phyloP scores from a whole-genome alignment of 2,113 vertebrate species.

The Alexandromys fortis region DNA sequence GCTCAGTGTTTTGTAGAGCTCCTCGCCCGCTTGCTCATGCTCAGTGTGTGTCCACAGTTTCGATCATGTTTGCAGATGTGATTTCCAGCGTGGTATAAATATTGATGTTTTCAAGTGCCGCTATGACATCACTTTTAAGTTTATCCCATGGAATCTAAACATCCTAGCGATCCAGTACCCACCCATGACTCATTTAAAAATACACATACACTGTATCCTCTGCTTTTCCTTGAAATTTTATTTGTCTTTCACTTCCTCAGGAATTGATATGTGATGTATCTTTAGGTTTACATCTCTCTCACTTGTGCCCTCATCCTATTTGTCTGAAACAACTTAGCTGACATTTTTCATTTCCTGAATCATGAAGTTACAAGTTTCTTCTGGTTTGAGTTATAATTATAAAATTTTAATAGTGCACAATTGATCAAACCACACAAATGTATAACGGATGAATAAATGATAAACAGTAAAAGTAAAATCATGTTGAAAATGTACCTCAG shows the following conservation, averaged over 20 bases:
- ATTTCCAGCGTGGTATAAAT: conserved; percentile 47
- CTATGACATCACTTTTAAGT: conserved; percentile 64
- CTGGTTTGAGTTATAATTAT: conserved; percentile 18
- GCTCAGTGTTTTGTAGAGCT: not conserved
- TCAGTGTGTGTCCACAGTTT: conserved; percentile 51
- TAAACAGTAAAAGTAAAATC: conserved; percentile 24
- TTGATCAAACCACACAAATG: conserved; percentile 5
- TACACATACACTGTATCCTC: not conserved
- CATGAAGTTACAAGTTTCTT: conserved; percentile 49
- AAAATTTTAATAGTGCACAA: not conserved
- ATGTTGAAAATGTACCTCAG: not conserved
- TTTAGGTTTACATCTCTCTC: conserved; percentile 1
- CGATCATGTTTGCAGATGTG: conserved; percentile 13
- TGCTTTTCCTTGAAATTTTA: conserved; percentile 49
- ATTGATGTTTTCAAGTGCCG: conserved; percentile 62
- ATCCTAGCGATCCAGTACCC: not conserved
- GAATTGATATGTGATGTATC: conserved; percentile 38
- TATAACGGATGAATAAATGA: conserved; percentile 34
- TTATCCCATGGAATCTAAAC: conserved; percentile 55
- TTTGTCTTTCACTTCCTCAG: conserved; percentile 12
- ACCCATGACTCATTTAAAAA: not conserved
- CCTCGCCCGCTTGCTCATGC: not conserved
- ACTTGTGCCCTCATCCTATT: conserved; percentile 16
- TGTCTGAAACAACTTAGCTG: conserved; percentile 17
- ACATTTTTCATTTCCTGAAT: conserved; percentile 63